A percentile compares a stretch with the other conserved stretches of the same genome.
Conservation (phyloP, 2,797 vertebrate genomes). For the Esox masquinongy region DNA sequence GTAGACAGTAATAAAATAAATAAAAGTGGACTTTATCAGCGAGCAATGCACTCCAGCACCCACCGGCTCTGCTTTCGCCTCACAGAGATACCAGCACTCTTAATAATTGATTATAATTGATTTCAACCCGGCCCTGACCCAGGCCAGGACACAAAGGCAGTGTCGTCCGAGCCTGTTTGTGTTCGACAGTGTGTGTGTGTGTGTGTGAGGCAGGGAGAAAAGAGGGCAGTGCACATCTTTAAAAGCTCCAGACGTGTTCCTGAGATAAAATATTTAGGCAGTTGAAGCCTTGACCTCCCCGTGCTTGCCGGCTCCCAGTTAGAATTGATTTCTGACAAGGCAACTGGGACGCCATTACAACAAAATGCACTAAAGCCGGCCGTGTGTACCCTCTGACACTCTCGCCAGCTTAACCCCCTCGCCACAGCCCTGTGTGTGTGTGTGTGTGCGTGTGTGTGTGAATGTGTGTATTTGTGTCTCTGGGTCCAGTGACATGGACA, state of each 20-base stretch:
- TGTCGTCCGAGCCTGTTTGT: slow-evolving; percentile 71
- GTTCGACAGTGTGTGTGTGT: background rate
- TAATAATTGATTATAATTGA: slow-evolving; percentile 98
- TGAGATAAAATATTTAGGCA: slow-evolving; percentile 96
- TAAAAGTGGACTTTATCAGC: slow-evolving; percentile 44
- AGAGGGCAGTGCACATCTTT: slow-evolving; percentile 82
- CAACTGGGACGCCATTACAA: slow-evolving; percentile 95
- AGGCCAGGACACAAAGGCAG: slow-evolving; percentile 81
- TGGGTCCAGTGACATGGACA: slow-evolving; percentile 29
- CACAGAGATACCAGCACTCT: slow-evolving; percentile 73
- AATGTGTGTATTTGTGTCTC: background rate
- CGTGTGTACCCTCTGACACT: slow-evolving; percentile 82
- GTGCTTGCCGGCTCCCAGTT: slow-evolving; percentile 86
- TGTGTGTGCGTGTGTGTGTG: slow-evolving; percentile 7
- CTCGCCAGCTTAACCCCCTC: slow-evolving; percentile 79
- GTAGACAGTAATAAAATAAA: slow-evolving; percentile 33
- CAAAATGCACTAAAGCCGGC: slow-evolving; percentile 93
- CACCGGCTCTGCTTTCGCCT: slow-evolving; percentile 65
- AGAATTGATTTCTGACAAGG: slow-evolving; percentile 95
- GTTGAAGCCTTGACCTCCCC: slow-evolving; percentile 88
- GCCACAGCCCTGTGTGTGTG: slow-evolving; percentile 20
- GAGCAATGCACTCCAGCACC: slow-evolving; percentile 26
- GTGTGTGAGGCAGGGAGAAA: slow-evolving; percentile 65
- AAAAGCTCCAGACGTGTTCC: slow-evolving; percentile 91
- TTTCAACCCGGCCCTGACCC: slow-evolving; percentile 89